Conservation (phyloP, 2,113 vertebrate genomes). For the Oriolus oriolus region DNA sequence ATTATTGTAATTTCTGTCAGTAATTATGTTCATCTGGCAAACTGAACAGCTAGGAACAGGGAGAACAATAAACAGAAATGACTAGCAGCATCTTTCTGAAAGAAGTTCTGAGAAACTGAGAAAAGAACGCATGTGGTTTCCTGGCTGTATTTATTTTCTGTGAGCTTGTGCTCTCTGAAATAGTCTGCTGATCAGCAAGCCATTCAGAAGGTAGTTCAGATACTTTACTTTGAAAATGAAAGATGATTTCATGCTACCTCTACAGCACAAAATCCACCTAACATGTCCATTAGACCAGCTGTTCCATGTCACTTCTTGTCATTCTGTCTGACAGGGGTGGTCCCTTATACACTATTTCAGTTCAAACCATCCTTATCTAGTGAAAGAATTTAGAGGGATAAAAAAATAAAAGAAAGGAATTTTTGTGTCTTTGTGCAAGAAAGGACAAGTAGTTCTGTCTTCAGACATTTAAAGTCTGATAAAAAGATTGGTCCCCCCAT, state of each 20-base stretch:
- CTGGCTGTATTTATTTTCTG: background rate
- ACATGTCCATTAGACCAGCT: background rate
- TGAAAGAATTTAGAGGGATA: background rate
- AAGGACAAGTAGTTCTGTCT: background rate
- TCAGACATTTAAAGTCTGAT: background rate
- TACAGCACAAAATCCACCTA: background rate
- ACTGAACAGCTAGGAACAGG: background rate
- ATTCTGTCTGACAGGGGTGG: background rate
- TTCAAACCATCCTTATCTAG: background rate
- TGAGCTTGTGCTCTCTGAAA: background rate
- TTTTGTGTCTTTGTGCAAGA: background rate
- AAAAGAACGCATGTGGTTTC: background rate
- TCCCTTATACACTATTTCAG: background rate
- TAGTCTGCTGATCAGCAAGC: background rate
- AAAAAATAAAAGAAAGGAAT: background rate
- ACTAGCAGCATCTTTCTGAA: background rate
- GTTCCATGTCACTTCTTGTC: background rate
- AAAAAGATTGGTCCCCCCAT: background rate
- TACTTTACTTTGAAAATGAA: background rate
- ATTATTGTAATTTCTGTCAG: slow-evolving; percentile 23
- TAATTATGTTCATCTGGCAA: slow-evolving; percentile 27
- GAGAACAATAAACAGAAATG: slow-evolving; percentile 16
- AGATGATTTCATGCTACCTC: background rate
- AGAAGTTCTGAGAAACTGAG: background rate
- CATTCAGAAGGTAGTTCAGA: background rate